Evolutionary conservation across 2,888 invertebrate genomes (phyloP).

Genomic region (Agonum fuliginosum): DNA sequence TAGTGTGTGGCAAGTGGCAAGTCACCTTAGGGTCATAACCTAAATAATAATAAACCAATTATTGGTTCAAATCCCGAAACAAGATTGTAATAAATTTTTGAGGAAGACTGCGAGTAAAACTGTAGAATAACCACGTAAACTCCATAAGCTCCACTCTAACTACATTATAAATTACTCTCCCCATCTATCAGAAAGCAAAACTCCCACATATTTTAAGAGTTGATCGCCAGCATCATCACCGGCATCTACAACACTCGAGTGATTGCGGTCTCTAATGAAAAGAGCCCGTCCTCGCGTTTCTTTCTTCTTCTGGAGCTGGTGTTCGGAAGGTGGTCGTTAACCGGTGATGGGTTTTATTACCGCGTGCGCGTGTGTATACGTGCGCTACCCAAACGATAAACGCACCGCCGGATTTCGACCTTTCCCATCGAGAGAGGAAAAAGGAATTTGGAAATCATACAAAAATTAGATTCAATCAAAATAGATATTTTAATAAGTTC

Average conservation of each 20-base stretch:
- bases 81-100: no score
- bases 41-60: no score
- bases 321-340: slow-evolving; percentile 55
- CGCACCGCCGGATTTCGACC: not conserved
- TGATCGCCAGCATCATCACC: not conserved
- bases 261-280: slow-evolving; percentile 21
- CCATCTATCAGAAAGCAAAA: not conserved
- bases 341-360: slow-evolving; percentile 50
- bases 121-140: no score
- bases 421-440: no score
- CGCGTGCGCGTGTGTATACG: slow-evolving; percentile 17
- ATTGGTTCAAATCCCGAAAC: no score
- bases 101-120: no score
- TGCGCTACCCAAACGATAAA: slow-evolving; percentile 15
- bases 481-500: no score
- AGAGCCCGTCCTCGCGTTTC: not conserved
- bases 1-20: no score
- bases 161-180: not conserved
- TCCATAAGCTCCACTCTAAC: no score
- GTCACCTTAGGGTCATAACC: no score
- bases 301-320: slow-evolving; percentile 22
- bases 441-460: no score
- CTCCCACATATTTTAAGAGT: not conserved
- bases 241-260: not conserved
- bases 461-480: no score